Conservation (phyloP, 2,797 vertebrate species). For the Tamandua tetradactyla region DNA sequence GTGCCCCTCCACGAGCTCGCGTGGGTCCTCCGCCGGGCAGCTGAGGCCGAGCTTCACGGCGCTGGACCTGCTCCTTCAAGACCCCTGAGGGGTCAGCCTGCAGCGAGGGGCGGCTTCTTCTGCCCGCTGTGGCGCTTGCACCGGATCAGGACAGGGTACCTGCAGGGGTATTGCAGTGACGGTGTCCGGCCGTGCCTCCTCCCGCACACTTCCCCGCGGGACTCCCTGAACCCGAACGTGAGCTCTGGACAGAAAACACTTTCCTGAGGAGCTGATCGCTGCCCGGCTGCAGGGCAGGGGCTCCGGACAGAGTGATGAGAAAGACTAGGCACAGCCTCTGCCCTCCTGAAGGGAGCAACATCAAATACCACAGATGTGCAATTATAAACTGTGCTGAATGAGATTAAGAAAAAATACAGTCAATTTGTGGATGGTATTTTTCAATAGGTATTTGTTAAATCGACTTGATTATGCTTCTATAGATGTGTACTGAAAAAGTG, state of each 20-base stretch:
- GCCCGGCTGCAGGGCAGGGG: not conserved
- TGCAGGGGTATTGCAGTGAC: no score
- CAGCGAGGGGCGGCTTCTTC: no score
- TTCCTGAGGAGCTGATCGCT: no score
- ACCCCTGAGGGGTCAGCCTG: not conserved
- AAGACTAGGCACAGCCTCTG: not conserved
- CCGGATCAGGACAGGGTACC: no score
- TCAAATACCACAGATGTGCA: not conserved
- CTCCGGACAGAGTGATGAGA: not conserved
- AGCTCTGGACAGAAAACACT: not conserved
- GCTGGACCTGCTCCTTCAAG: not conserved
- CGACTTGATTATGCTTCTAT: not conserved
- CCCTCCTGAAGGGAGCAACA: no score
- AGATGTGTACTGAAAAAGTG: fast-evolving
- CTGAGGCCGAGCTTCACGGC: no score
- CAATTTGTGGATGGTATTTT: not conserved
- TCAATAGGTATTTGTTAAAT: not conserved
- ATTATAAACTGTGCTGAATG: not conserved
- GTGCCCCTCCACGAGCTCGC: not conserved
- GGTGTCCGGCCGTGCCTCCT: no score
- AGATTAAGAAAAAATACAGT: not conserved
- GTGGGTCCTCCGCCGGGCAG: no score
- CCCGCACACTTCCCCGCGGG: not conserved
- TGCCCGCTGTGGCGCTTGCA: no score
- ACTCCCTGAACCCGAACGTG: no score